Base-by-base conservation (phyloP, 2,888 invertebrate genomes). In the Drosophila diplacantha region DNA sequence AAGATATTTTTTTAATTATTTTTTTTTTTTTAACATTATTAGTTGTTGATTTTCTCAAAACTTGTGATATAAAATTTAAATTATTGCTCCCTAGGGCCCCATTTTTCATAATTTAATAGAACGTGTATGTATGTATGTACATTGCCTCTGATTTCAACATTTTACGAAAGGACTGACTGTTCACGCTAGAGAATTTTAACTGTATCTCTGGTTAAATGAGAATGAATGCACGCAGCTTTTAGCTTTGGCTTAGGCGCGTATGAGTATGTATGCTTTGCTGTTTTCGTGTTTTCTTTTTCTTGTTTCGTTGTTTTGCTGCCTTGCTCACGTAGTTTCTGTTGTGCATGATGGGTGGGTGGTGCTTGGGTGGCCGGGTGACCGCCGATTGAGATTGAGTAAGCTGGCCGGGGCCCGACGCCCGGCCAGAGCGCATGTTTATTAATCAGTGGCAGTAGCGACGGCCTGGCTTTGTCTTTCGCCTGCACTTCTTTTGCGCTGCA, bases 371-470 rank as follows among this genome's bases (percentile, higher is more conserved):
- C 43, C 35, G 71, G 52, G 65, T 63, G 64, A 50, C 65, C 58
- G 47, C 79, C 79, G 74, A 76, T 81, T 81, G 73, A 71, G 73
- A 75, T 81, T 78, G 79, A 73, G 71, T 76, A 81, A 81, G 78
- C 81, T 49, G 41, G 51, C 74, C 69, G 35, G 14, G 43, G 44
- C 41, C 76, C 69, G 32, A n/a, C 37, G 43, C 29, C 43, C 29
- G 44, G 31, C 35, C 29, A 79, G 79, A 78, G 78, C 78, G 78
- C 78, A 78, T 78, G 78, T 78, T 78, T 78, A 78, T 81, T 78
- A 78, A 78, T 81, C 76, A 46, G 44, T 46, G 31, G 44, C 44
- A 44, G 44, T 20, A 31, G 79, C 59, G 24, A 41, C 41, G 76
- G 60, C 70, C 65, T 66, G 64, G 54, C 61, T 66, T 67, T 71